These are phyloP conservation scores for Sebastes iracundus DNA, from an alignment of 2,797 vertebrate species.

Conservation along the genomic window DNA sequence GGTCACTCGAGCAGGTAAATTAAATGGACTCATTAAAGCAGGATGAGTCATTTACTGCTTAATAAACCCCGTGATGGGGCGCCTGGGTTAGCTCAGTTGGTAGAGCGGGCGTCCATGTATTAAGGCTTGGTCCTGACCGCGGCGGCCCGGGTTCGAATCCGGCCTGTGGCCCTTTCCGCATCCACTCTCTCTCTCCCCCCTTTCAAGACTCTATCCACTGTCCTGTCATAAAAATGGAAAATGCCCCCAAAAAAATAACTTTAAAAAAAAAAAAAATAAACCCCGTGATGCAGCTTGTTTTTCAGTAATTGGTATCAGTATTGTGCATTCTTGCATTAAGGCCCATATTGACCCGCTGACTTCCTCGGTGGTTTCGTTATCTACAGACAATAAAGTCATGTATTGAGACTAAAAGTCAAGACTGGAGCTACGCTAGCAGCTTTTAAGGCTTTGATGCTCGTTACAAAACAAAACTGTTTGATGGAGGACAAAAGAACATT, in stretches of 20 bases:
- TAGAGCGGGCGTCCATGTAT: too few species aligned
- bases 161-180: too few species aligned
- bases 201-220: too few species aligned
- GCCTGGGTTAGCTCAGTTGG: too few species aligned
- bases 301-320: not conserved
- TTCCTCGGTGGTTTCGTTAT: not conserved
- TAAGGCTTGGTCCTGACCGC: too few species aligned
- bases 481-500: not conserved
- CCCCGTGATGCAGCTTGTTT: not conserved
- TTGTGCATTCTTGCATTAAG: not conserved
- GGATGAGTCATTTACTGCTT: conserved; percentile 5
- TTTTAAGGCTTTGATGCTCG: not conserved
- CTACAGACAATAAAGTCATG: not conserved
- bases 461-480: not conserved
- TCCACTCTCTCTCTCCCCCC: too few species aligned
- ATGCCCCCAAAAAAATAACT: too few species aligned
- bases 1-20: not conserved
- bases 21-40: conserved; percentile 23
- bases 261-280: too few species aligned
- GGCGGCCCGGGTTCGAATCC: too few species aligned
- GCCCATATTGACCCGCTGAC: not conserved
- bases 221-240: too few species aligned
- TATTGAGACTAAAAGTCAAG: not conserved
- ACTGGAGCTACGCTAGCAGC: not conserved
- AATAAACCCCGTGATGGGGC: not conserved